These are phyloP conservation scores for Phrynocephalus forsythii DNA, from an alignment of 2,797 vertebrate genomes.

Conservation along the genomic window DNA sequence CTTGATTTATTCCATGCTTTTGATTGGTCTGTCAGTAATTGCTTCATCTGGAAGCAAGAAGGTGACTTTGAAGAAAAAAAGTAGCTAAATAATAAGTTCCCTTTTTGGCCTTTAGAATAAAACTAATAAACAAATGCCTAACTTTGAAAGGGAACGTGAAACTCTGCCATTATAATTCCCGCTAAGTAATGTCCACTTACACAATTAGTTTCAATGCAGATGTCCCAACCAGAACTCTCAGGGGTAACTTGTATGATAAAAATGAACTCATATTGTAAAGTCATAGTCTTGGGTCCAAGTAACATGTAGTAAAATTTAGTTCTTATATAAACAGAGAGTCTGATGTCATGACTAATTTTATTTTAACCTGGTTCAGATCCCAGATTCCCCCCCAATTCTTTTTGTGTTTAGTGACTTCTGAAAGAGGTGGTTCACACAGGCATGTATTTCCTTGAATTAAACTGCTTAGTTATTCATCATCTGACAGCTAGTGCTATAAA, in stretches of 20 bases:
- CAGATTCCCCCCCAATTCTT: background rate
- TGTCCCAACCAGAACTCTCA: background rate
- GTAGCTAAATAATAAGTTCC: conserved; percentile 17
- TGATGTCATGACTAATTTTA: background rate
- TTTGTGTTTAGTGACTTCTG: background rate
- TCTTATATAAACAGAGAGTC: background rate
- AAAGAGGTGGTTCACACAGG: background rate
- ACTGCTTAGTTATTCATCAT: background rate
- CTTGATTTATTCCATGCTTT: conserved; percentile 31
- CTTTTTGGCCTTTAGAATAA: conserved; percentile 28
- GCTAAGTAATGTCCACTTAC: background rate
- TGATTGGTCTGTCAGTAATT: conserved; percentile 7
- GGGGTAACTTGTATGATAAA: background rate
- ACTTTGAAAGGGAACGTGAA: conserved; percentile 17
- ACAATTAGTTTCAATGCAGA: background rate
- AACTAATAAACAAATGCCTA: conserved; percentile 44
- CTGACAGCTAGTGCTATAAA: background rate
- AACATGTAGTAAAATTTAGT: background rate
- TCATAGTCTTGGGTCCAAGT: background rate
- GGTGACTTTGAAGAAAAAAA: conserved; percentile 33
- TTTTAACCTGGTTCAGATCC: background rate
- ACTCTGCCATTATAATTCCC: background rate
- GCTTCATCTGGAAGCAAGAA: conserved; percentile 13
- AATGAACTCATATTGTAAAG: background rate
- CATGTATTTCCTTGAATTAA: background rate